Conservation (phyloP, 2,113 vertebrate species). For the Neogale vison region DNA sequence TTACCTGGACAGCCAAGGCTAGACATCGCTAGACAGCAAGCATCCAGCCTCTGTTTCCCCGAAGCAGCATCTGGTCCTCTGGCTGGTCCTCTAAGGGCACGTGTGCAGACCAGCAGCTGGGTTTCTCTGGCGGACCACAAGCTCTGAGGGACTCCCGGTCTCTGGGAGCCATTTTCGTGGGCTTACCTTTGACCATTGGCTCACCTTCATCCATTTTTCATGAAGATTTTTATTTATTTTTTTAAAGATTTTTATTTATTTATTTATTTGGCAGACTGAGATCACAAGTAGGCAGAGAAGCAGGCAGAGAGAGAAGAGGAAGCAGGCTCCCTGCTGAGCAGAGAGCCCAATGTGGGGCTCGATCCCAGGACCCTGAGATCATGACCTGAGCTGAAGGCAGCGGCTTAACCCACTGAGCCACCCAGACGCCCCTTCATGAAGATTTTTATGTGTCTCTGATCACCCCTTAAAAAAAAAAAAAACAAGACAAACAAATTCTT, state of each 20-base stretch:
- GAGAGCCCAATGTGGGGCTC: too few relatives aligned
- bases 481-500: conserved; percentile 34
- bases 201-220: conserved; percentile 47
- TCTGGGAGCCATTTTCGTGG: conserved; percentile 75
- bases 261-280: too few relatives aligned
- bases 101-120: conserved; percentile 67
- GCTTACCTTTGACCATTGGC: conserved; percentile 77
- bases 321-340: too few relatives aligned
- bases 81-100: conserved; percentile 26
- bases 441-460: conserved; percentile 60
- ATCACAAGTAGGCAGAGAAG: too few relatives aligned
- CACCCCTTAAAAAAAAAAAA: conserved; percentile 8
- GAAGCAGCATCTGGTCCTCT: conserved; percentile 73
- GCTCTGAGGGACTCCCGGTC: conserved; percentile 56
- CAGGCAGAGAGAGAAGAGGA: too few relatives aligned
- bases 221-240: conserved; percentile 48
- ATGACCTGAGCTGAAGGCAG: too few relatives aligned
- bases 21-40: conserved; percentile 62
- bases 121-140: conserved; percentile 52
- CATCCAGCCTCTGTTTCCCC: conserved; percentile 70
- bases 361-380: too few relatives aligned
- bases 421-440: background rate
- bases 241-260: too few relatives aligned
- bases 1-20: conserved; percentile 73
- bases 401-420: too few relatives aligned